These are phyloP conservation scores for Chrysolina haemoptera DNA, from an alignment of 2,888 invertebrate genomes.

Conservation along the genomic window DNA sequence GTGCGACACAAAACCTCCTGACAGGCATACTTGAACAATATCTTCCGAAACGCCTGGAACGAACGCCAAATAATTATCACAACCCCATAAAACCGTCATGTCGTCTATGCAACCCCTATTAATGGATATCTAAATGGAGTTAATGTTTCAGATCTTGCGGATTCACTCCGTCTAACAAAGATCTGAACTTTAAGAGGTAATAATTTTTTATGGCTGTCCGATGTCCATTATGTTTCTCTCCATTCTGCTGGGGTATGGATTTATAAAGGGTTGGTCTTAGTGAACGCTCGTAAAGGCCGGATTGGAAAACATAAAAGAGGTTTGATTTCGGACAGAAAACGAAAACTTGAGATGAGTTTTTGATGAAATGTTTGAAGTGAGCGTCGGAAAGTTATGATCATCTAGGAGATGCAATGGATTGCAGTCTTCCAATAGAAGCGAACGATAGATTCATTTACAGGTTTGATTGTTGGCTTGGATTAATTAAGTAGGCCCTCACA, in stretches of 20 bases:
- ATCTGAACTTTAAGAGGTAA: slow-evolving; percentile 26
- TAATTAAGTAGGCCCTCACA: no score
- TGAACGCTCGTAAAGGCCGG: slow-evolving; percentile 1
- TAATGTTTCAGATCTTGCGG: slow-evolving; percentile 64
- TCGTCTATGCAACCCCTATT: slow-evolving; percentile 26
- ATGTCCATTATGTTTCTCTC: slow-evolving; percentile 34
- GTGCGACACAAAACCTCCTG: background rate
- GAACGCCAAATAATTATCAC: slow-evolving; percentile 11
- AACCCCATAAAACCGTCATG: background rate
- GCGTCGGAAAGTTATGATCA: background rate
- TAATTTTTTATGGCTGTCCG: slow-evolving; percentile 43
- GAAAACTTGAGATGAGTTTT: background rate
- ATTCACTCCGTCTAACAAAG: slow-evolving; percentile 51
- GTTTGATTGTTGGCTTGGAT: no score
- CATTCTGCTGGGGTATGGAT: slow-evolving; percentile 6
- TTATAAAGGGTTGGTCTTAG: slow-evolving; percentile 9
- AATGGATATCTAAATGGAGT: slow-evolving; percentile 51
- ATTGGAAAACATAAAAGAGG: slow-evolving; percentile 19
- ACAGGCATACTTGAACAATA: background rate
- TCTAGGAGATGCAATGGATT: no score
- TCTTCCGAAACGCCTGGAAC: background rate
- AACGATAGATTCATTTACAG: no score
- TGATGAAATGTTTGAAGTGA: background rate
- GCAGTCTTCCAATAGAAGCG: no score
- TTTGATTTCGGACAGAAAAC: background rate